Evolutionary conservation across 2,113 vertebrate genomes (phyloP).

Genomic region (Paratilapia polleni): DNA sequence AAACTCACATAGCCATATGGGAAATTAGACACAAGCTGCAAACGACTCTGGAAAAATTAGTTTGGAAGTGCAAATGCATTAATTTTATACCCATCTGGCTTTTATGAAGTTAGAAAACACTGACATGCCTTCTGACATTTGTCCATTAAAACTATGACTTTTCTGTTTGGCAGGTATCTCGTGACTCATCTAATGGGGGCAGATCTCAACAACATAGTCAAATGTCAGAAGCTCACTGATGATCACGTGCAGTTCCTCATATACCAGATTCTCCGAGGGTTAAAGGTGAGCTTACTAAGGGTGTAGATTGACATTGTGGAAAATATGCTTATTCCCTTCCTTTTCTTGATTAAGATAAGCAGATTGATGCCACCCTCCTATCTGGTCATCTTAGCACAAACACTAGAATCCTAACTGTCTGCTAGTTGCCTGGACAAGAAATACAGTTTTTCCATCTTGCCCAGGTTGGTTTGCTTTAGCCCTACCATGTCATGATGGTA

Average conservation of each 20-base stretch:
- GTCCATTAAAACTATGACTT: neutral
- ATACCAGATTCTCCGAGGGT: conserved; percentile 96
- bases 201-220: conserved; percentile 99
- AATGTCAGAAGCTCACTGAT: conserved; percentile 98
- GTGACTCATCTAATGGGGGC: conserved; percentile 99
- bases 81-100: neutral
- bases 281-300: conserved; percentile 85
- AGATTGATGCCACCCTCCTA: neutral
- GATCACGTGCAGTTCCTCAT: conserved; percentile 99
- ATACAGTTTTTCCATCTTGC: neutral
- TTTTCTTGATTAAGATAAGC: neutral
- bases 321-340: neutral
- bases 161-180: conserved; percentile 86
- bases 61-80: conserved; percentile 5
- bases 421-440: neutral
- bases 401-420: neutral
- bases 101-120: neutral
- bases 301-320: neutral
- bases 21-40: conserved; percentile 25
- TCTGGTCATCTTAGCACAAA: neutral
- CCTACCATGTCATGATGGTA: neutral
- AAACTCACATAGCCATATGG: conserved; percentile 21
- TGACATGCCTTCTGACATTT: neutral
- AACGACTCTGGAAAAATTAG: neutral
- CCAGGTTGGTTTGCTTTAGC: neutral